phyloP scores from a whole-genome alignment of 2,888 invertebrate species.

The Reticulitermes lucifugus region DNA sequence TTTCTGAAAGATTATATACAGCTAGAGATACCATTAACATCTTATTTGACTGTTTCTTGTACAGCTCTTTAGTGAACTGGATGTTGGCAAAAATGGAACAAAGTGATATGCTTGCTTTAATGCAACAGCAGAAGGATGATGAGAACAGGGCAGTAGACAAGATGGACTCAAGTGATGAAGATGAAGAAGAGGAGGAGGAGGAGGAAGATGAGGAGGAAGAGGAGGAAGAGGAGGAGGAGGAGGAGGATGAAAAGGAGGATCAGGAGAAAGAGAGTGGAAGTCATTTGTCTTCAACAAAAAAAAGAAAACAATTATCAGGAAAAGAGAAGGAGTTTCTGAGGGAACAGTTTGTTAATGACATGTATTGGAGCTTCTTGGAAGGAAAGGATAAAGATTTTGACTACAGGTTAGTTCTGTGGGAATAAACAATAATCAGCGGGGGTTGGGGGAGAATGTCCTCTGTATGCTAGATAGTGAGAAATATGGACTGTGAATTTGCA shows the following conservation, averaged over 20 bases:
- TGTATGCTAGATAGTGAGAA: no score
- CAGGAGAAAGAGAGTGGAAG: background rate
- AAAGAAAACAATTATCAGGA: conserved; percentile 55
- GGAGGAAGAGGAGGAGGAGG: conserved; percentile 65
- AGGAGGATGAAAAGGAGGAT: conserved; percentile 61
- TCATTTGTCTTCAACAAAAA: conserved; percentile 50
- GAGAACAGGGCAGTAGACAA: conserved; percentile 60
- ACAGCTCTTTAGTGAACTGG: conserved; percentile 69
- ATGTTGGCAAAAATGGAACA: conserved; percentile 85
- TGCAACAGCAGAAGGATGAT: conserved; percentile 69
- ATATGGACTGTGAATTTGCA: no score
- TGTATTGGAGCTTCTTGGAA: conserved; percentile 86
- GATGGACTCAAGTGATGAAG: conserved; percentile 57
- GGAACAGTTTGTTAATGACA: conserved; percentile 85
- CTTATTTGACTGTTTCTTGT: background rate
- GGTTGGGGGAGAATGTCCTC: no score
- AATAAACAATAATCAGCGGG: background rate
- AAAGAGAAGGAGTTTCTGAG: conserved; percentile 70
- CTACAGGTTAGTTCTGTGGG: conserved; percentile 68
- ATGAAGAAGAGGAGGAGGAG: conserved; percentile 51
- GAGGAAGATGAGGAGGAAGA: background rate
- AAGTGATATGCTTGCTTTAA: conserved; percentile 72
- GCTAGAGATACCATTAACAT: no score
- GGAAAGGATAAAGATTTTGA: conserved; percentile 87
- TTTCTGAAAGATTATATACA: no score